Conservation (phyloP, 2,888 invertebrate genomes). For the Acleris literana region DNA sequence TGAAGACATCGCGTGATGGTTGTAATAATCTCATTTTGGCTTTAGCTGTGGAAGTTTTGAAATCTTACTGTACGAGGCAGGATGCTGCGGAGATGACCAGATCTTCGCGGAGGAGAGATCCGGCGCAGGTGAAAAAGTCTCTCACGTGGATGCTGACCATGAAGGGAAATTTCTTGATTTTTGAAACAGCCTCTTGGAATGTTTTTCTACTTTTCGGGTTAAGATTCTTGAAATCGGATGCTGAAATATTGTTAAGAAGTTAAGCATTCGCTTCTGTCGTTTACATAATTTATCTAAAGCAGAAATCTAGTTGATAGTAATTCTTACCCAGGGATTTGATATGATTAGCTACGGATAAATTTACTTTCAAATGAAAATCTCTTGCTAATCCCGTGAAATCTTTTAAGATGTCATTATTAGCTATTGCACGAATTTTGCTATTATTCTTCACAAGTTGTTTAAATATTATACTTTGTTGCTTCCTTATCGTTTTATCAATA, state of each 20-base stretch:
- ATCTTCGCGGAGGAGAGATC: conserved; percentile 50
- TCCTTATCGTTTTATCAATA: conserved; percentile 24
- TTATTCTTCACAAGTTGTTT: not conserved
- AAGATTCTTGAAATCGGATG: too few species aligned
- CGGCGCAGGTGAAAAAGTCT: conserved; percentile 48
- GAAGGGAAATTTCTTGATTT: conserved; percentile 49
- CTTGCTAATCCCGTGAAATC: conserved; percentile 5
- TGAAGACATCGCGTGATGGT: too few species aligned
- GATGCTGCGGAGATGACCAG: conserved; percentile 57
- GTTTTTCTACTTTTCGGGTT: not conserved
- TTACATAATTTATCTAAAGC: too few species aligned
- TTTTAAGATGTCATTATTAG: not conserved
- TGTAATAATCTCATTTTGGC: too few species aligned
- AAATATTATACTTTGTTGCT: not conserved
- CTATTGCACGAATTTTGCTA: not conserved
- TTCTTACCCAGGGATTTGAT: too few species aligned
- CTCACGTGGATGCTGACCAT: conserved; percentile 50
- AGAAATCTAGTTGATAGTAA: too few species aligned
- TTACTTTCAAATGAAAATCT: not conserved
- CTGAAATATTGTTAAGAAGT: too few species aligned
- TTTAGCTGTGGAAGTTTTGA: too few species aligned
- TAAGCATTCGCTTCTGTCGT: too few species aligned
- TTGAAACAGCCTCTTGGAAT: not conserved
- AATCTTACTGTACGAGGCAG: conserved; percentile 54
- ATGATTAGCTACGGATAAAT: not conserved